These are phyloP conservation scores for Bombus waltoni DNA, from an alignment of 1,140 invertebrate species.

Conservation along the genomic window DNA sequence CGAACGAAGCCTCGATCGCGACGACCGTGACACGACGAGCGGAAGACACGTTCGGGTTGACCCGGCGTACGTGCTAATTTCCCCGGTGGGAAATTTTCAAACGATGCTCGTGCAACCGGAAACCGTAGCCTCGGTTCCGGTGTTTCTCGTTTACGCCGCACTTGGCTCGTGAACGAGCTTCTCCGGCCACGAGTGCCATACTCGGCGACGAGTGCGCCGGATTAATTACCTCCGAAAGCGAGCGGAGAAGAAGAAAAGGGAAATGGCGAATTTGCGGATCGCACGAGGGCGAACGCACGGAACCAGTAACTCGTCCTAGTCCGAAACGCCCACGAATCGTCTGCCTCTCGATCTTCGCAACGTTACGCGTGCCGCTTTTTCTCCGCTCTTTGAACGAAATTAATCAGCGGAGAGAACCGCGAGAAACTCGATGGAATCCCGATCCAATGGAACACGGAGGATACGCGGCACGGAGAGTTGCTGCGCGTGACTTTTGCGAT, in stretches of 20 bases:
- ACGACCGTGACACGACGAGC: neutral
- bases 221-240: slow-evolving; percentile 52
- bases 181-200: slow-evolving; percentile 44
- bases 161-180: slow-evolving; percentile 40
- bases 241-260: neutral
- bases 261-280: neutral
- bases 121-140: slow-evolving; percentile 17
- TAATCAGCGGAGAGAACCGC: too few species aligned
- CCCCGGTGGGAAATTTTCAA: slow-evolving; percentile 25
- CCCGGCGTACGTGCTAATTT: slow-evolving; percentile 22
- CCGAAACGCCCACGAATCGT: neutral
- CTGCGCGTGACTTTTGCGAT: too few species aligned
- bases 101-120: slow-evolving; percentile 43
- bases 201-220: slow-evolving; percentile 34
- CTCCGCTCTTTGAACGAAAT: too few species aligned
- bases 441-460: too few species aligned
- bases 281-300: too few species aligned
- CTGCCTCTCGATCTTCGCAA: neutral
- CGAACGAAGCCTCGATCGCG: neutral
- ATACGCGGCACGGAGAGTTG: too few species aligned
- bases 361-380: too few species aligned
- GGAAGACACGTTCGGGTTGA: neutral
- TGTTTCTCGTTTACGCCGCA: slow-evolving; percentile 37
- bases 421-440: too few species aligned
- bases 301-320: too few species aligned